Evolutionary conservation across 2,113 vertebrate genomes (phyloP), one percentile per base, ranked within the genome.

Genomic region (Notarius quadriscutis): DNA sequence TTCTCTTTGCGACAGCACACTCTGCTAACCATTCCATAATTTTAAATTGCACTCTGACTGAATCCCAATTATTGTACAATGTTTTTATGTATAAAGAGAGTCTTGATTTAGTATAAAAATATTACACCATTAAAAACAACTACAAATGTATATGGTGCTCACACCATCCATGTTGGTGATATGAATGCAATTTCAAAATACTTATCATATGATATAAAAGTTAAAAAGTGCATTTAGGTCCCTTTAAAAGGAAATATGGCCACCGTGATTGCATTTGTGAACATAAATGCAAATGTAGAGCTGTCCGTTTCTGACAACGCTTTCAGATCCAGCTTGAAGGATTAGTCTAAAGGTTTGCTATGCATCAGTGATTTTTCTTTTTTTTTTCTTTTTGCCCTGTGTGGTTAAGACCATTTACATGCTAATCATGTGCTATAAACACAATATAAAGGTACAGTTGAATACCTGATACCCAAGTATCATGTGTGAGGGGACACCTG

Each of bases 91-190:
- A 89, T 91, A 84, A 83, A 89, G 57, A 91, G 87, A 90, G 89
- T 85, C 74, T 90, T 88, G 62, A 81, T 83, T 93, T 90, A 92
- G 92, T 94, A 95, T 92, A 30, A 95, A 95, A 95, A 95, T 93
- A 93, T 87, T 91, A 92, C 90, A 93, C 74, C 87, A 92, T 93
- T 91, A 86, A 78, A 83, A 81, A 67, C 86, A 92, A 85, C 57
- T 41, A 63, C 78, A 87, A 90, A 91, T 89, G 84, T 84, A 85
- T 84, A 89, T 90, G 50, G 89, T 88, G 91, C 87, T 89, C 74
- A 87, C 71, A 90, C 86, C 77, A 69, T 81, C 88, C 90, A 60
- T 34, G 30, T 60, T 41, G 8, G 17, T 60, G 25, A 55, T 79
- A 81, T 41, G 9, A 20, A 58, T 34, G 27, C 57, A 80, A 80